Percentiles rank a stretch among this genome's conserved stretches.
Evolutionary conservation across 2,113 vertebrate genomes (phyloP).

Genomic region (Rhinoderma darwinii): DNA sequence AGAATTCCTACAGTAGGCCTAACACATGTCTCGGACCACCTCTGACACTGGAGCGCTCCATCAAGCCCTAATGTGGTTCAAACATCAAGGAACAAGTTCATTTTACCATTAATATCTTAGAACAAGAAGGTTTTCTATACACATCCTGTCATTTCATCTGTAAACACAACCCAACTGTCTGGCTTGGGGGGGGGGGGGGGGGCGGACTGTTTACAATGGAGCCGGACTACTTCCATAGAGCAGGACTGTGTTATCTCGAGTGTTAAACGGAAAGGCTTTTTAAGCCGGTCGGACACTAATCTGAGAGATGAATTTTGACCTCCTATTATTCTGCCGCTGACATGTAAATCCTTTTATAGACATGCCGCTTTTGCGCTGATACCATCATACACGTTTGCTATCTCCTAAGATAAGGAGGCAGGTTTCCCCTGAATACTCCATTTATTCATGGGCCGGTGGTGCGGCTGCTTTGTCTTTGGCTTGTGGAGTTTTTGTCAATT

Average conservation of each 20-base stretch:
- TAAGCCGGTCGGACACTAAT: constrained; percentile 59
- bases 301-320: constrained; percentile 63
- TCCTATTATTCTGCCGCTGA: constrained; percentile 68
- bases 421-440: constrained; percentile 27
- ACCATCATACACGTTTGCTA: constrained; percentile 67
- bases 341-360: constrained; percentile 71
- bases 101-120: constrained; percentile 76
- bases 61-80: constrained; percentile 77
- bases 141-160: constrained; percentile 81
- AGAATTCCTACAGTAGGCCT: constrained; percentile 72
- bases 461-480: neutral
- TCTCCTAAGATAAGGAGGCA: constrained; percentile 62
- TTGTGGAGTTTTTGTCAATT: neutral
- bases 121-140: constrained; percentile 76
- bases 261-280: constrained; percentile 66
- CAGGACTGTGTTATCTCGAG: constrained; percentile 68
- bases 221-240: constrained; percentile 72
- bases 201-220: constrained; percentile 74
- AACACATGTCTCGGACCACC: constrained; percentile 68
- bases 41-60: constrained; percentile 76
- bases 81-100: constrained; percentile 77
- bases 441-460: neutral
- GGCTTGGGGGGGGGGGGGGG: constrained; percentile 67
- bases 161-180: constrained; percentile 78
- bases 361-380: constrained; percentile 46